Percentiles rank a stretch among this genome's conserved stretches.
Conservation (phyloP, 2,888 invertebrate genomes). For the Eilema caniola region DNA sequence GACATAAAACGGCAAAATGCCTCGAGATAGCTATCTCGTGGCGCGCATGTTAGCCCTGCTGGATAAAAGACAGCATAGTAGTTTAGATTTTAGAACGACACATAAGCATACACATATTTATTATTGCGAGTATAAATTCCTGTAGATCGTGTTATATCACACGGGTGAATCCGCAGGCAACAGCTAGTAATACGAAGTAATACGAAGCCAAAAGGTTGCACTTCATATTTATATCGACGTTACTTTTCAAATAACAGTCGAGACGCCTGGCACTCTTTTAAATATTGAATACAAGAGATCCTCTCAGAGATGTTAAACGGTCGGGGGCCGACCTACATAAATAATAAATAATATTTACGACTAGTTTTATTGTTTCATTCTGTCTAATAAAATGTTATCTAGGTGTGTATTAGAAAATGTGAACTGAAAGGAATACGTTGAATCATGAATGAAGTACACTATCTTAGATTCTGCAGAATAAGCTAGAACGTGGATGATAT, state of each 20-base stretch:
- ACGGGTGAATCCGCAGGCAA: too few species aligned
- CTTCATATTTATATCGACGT: constrained; percentile 3
- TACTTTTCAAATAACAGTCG: constrained; percentile 58
- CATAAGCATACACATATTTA: too few species aligned
- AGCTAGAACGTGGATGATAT: not conserved
- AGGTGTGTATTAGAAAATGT: constrained; percentile 32
- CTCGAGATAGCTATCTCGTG: too few species aligned
- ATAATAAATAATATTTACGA: constrained; percentile 63
- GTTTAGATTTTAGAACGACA: too few species aligned
- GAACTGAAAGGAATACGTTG: constrained; percentile 24
- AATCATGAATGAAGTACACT: constrained; percentile 7
- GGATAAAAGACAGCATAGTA: too few species aligned
- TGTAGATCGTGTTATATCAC: too few species aligned
- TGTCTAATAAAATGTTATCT: constrained; percentile 41
- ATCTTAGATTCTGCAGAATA: not conserved
- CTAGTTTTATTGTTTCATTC: constrained; percentile 49
- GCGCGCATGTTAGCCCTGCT: too few species aligned
- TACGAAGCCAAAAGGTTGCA: not conserved
- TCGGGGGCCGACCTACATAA: constrained; percentile 55
- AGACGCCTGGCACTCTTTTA: constrained; percentile 50
- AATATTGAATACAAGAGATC: constrained; percentile 61
- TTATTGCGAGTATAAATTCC: too few species aligned
- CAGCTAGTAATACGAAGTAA: too few species aligned
- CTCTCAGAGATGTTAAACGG: constrained; percentile 56
- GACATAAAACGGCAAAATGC: too few species aligned